Evolutionary conservation across 2,113 vertebrate species (phyloP).

Genomic region (Eulacestoma nigropectus): DNA sequence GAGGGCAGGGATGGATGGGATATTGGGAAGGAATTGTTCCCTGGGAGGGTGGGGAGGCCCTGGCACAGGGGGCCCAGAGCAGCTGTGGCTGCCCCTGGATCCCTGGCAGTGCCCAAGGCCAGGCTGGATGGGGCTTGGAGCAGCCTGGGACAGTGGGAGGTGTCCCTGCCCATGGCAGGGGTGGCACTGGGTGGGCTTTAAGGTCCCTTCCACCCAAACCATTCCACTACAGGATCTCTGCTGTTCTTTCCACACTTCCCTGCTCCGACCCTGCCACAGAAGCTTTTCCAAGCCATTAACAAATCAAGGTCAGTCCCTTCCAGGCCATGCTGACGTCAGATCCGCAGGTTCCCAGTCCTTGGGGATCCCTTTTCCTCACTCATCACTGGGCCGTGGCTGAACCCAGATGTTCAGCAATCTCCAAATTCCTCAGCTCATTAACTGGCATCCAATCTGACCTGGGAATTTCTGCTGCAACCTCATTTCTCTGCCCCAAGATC

Average conservation of each 20-base stretch:
- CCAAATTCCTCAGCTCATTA: not conserved
- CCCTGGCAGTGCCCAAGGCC: not conserved
- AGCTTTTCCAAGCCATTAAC: not conserved
- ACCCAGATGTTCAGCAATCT: not conserved
- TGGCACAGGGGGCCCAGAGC: not conserved
- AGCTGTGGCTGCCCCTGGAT: not conserved
- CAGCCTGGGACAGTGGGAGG: not conserved
- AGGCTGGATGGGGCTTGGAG: not conserved
- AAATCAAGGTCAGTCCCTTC: not conserved
- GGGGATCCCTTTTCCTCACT: not conserved
- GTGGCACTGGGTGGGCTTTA: fast-evolving
- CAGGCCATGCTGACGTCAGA: fast-evolving
- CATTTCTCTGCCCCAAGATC: not conserved
- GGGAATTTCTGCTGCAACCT: not conserved
- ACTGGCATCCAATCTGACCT: not conserved
- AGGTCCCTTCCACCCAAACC: not conserved
- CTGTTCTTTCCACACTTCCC: not conserved
- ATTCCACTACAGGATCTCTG: not conserved
- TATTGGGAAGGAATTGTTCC: not conserved
- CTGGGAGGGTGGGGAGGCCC: not conserved
- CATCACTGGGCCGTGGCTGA: not conserved
- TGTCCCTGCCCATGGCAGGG: not conserved
- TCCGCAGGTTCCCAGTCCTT: not conserved
- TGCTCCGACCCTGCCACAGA: not conserved
- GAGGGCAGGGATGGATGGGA: not conserved